These are phyloP conservation scores for Amblyjoppa fuscipennis DNA, from an alignment of 2,888 invertebrate genomes.

Conservation along the genomic window DNA sequence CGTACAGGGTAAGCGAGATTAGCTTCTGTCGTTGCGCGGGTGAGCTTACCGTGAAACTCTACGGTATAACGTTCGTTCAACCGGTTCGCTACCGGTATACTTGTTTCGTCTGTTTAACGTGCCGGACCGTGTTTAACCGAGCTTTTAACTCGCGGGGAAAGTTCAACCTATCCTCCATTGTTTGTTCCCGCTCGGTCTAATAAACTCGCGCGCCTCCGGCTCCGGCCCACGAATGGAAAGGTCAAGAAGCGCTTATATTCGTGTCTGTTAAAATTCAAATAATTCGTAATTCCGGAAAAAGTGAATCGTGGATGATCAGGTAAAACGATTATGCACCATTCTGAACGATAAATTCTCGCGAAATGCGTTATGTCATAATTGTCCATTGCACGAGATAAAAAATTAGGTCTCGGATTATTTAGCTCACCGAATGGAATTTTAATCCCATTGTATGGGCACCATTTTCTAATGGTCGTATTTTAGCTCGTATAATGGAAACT, in stretches of 20 bases:
- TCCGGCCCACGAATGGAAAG: not conserved
- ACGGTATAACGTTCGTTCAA: slow-evolving; percentile 18
- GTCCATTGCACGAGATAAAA: too few relatives aligned
- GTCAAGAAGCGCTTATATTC: not conserved
- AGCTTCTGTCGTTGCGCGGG: slow-evolving; percentile 49
- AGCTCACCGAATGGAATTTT: too few relatives aligned
- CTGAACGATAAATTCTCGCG: too few relatives aligned
- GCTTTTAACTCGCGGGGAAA: slow-evolving; percentile 41
- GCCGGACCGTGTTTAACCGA: slow-evolving; percentile 51
- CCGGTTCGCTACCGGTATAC: slow-evolving; percentile 32
- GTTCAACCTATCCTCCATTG: slow-evolving; percentile 49
- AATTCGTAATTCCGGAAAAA: not conserved
- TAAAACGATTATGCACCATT: too few relatives aligned
- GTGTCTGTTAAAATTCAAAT: not conserved
- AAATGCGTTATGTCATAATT: too few relatives aligned
- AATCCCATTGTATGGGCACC: too few relatives aligned
- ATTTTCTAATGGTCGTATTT: too few relatives aligned
- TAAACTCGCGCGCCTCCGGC: slow-evolving; percentile 13
- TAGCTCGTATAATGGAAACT: too few relatives aligned
- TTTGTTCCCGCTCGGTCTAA: slow-evolving; percentile 49
- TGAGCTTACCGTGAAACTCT: slow-evolving; percentile 46
- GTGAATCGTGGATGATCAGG: too few relatives aligned
- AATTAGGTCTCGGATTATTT: too few relatives aligned
- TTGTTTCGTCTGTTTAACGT: slow-evolving; percentile 58
- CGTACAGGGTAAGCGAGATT: slow-evolving; percentile 65